Percentiles rank a stretch among this genome's conserved stretches.
Conservation (phyloP, 1,140 invertebrate genomes). For the Tetragonula clypearis region DNA sequence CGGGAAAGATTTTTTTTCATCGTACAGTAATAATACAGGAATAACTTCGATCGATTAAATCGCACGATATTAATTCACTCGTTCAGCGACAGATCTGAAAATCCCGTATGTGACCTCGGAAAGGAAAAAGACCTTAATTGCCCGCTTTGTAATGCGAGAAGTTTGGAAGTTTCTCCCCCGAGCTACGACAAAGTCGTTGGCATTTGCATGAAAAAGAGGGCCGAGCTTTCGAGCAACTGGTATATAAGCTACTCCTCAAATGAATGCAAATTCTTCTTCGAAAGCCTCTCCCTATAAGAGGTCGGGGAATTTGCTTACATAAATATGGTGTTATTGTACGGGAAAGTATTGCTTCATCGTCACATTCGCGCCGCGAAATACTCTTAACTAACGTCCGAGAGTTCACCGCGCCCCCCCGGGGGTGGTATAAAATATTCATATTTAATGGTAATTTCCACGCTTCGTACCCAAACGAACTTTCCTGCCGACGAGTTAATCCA, state of each 20-base stretch:
- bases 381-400: conserved; percentile 50
- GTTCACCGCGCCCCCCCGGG: conserved; percentile 5
- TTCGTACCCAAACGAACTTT: conserved; percentile 24
- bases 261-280: conserved; percentile 73
- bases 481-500: conserved; percentile 27
- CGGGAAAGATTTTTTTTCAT: no score
- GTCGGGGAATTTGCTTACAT: conserved; percentile 68
- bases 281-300: conserved; percentile 61
- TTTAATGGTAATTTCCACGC: conserved; percentile 49
- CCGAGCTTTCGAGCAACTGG: conserved; percentile 65
- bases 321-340: conserved; percentile 68
- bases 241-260: conserved; percentile 71
- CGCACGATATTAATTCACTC: no score
- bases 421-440: conserved; percentile 57
- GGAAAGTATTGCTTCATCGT: conserved; percentile 61
- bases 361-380: conserved; percentile 40
- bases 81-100: no score
- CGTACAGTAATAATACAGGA: no score
- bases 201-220: conserved; percentile 73
- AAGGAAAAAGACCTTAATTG: conserved; percentile 54
- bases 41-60: no score
- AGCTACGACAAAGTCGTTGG: conserved; percentile 54
- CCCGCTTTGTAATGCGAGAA: conserved; percentile 51
- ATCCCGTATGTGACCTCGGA: not conserved
- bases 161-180: conserved; percentile 34